A percentile compares a stretch with the other conserved stretches of the same genome.
Evolutionary conservation across 2,113 vertebrate genomes (phyloP).

Genomic region (Tor tambroides): DNA sequence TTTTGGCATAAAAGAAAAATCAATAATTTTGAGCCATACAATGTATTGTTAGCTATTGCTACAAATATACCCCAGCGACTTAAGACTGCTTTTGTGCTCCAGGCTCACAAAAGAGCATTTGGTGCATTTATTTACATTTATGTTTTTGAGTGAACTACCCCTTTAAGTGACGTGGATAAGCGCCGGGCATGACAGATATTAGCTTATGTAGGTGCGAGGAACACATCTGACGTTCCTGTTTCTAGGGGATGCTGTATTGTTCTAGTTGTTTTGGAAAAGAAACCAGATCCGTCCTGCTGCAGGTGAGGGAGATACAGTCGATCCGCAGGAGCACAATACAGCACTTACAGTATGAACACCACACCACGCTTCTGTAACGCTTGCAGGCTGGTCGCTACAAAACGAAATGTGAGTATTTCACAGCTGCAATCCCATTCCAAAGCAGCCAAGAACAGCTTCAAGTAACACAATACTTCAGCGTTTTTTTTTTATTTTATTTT

Average conservation of each 20-base stretch:
- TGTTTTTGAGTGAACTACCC: too few species aligned
- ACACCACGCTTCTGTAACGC: too few species aligned
- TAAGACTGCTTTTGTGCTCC: too few species aligned
- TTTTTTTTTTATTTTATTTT: too few species aligned
- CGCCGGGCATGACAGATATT: neutral
- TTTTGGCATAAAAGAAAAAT: too few species aligned
- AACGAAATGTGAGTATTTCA: too few species aligned
- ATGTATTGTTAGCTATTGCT: too few species aligned
- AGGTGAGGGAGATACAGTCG: neutral
- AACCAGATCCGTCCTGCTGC: slow-evolving; percentile 37
- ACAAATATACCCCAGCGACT: too few species aligned
- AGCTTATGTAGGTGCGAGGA: slow-evolving; percentile 9
- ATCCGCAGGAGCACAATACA: neutral
- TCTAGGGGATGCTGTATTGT: slow-evolving; percentile 14
- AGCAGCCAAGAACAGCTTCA: neutral
- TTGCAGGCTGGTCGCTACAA: too few species aligned
- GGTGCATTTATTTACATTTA: too few species aligned
- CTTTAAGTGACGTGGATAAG: neutral
- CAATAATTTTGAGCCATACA: too few species aligned
- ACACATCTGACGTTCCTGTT: neutral
- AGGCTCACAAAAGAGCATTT: too few species aligned
- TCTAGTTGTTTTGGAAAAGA: slow-evolving; percentile 48
- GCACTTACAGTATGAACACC: neutral
- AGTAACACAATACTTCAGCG: neutral
- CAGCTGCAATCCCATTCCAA: neutral